Conservation (phyloP, 1,140 invertebrate genomes). For the Ganaspis sp. region DNA sequence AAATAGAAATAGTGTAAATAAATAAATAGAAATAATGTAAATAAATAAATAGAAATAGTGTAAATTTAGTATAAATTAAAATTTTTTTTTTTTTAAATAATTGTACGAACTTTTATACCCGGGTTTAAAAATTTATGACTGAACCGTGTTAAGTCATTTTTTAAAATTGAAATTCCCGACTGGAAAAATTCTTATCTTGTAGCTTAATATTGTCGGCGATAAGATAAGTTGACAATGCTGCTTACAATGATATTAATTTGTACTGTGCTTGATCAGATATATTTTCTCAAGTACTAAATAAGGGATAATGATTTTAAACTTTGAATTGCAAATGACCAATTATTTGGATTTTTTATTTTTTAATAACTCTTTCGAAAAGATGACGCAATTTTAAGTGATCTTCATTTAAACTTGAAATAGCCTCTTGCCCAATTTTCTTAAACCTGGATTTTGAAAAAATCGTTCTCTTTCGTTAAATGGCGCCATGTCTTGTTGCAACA, state of each 20-base stretch:
- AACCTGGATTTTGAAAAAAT: constrained; percentile 26
- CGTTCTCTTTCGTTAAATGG: constrained; percentile 16
- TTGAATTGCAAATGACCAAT: not conserved
- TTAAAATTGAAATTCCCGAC: not conserved
- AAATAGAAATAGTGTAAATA: too few species aligned
- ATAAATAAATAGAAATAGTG: too few species aligned
- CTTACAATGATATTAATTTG: constrained; percentile 39
- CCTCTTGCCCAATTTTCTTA: not conserved
- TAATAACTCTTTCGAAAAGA: not conserved
- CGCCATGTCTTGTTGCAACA: constrained; percentile 22
- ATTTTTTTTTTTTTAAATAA: too few species aligned
- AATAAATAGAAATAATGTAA: too few species aligned
- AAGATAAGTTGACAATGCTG: constrained; percentile 51
- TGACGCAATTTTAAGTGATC: not conserved
- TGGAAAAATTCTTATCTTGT: constrained; percentile 45
- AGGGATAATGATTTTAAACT: not conserved
- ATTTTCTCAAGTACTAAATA: not conserved
- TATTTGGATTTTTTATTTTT: not conserved
- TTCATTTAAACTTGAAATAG: not conserved
- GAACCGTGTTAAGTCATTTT: constrained; percentile 26
- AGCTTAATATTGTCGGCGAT: constrained; percentile 56
- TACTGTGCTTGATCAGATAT: constrained; percentile 33
- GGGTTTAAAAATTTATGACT: constrained; percentile 7
- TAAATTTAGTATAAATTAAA: too few species aligned
- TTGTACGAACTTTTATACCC: too few species aligned